These are phyloP conservation scores for Drosophila pseudotalamancana DNA, from an alignment of 2,888 invertebrate genomes.

Conservation along the genomic window DNA sequence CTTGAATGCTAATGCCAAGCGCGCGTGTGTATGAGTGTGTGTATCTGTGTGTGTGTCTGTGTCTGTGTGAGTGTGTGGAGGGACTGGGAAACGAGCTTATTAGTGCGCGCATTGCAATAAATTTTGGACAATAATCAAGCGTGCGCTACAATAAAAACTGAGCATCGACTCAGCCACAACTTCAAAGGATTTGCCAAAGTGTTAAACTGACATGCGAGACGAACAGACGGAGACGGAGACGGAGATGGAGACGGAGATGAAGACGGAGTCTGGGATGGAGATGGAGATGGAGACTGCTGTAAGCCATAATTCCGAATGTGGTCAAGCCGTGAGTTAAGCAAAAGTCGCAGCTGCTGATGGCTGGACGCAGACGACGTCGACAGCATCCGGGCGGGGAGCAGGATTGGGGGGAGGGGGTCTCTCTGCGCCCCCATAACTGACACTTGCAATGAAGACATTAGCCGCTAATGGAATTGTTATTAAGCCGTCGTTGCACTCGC, in stretches of 20 bases:
- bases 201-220: constrained; percentile 80
- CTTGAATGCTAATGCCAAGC: constrained; percentile 77
- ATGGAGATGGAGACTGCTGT: constrained; percentile 2
- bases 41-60: neutral
- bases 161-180: constrained; percentile 25
- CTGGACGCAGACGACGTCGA: constrained; percentile 6
- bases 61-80: constrained; percentile 5
- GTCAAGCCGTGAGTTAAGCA: constrained; percentile 27
- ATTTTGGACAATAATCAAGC: constrained; percentile 71
- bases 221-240: constrained; percentile 27
- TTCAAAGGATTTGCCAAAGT: constrained; percentile 71
- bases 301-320: constrained; percentile 37
- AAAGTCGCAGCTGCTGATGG: constrained; percentile 24
- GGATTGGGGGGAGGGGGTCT: neutral
- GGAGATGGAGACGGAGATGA: neutral
- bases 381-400: neutral
- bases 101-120: constrained; percentile 75
- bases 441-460: constrained; percentile 85
- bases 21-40: constrained; percentile 11
- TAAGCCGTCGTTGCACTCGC: constrained; percentile 68
- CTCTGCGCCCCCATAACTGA: constrained; percentile 76
- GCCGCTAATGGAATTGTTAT: constrained; percentile 84
- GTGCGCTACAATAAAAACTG: constrained; percentile 64
- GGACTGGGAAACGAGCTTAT: constrained; percentile 67
- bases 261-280: neutral